A percentile compares a stretch with the other conserved stretches of the same genome.
These are phyloP conservation scores for Arrhamphus sclerolepis DNA, from an alignment of 2,797 vertebrate species.

Conservation along the genomic window DNA sequence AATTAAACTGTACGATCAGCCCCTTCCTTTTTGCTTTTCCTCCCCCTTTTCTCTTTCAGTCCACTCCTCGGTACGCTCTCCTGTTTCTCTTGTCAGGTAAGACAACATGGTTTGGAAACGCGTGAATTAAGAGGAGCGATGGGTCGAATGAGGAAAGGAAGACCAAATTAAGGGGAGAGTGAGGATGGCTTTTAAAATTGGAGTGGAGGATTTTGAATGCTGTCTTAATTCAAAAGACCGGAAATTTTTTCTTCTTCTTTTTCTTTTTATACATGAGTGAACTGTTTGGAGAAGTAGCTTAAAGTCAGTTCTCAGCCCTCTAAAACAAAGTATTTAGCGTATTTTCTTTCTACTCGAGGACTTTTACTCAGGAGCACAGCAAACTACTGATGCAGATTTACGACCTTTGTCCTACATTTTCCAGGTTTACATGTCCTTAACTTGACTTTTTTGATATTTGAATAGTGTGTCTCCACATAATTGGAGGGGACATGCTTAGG, in stretches of 20 bases:
- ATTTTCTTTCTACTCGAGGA: conserved; percentile 22
- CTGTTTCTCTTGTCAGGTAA: conserved; percentile 76
- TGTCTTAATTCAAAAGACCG: conserved; percentile 51
- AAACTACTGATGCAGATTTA: neutral
- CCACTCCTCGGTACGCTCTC: conserved; percentile 30
- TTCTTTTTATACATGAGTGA: conserved; percentile 41
- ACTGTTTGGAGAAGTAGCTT: conserved; percentile 41
- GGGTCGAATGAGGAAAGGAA: conserved; percentile 57
- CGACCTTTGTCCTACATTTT: too few relatives aligned
- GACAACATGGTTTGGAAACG: conserved; percentile 76
- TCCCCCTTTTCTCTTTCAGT: conserved; percentile 36
- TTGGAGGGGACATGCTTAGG: too few relatives aligned
- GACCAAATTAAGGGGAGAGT: conserved; percentile 71
- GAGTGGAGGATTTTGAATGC: conserved; percentile 36
- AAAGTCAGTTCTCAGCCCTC: conserved; percentile 21
- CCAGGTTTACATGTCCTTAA: too few relatives aligned
- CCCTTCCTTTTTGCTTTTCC: conserved; percentile 32
- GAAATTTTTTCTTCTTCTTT: conserved; percentile 1
- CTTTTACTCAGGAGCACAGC: conserved; percentile 9
- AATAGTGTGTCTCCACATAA: too few relatives aligned
- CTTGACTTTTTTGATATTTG: too few relatives aligned
- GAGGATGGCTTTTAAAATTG: conserved; percentile 32
- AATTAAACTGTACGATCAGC: conserved; percentile 84
- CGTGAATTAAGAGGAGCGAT: conserved; percentile 72
- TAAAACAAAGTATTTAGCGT: conserved; percentile 22